Percentiles rank a stretch among this genome's conserved stretches.
These are phyloP conservation scores for Takifugu rubripes DNA, from an alignment of 2,797 vertebrate species.

Conservation along the genomic window DNA sequence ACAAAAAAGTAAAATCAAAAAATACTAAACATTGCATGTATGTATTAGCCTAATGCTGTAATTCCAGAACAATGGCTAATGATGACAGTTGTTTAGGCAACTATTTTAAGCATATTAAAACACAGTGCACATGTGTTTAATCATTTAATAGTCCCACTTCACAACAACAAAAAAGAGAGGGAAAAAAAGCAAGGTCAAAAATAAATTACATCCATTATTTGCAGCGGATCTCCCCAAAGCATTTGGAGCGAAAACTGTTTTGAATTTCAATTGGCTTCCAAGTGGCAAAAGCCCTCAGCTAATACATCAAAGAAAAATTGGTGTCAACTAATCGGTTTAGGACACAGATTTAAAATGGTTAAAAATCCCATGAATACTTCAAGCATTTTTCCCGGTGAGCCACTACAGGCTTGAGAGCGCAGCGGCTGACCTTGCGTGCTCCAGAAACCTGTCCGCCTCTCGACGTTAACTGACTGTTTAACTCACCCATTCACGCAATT, in stretches of 20 bases:
- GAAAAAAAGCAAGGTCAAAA: constrained; percentile 80
- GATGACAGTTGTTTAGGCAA: constrained; percentile 54
- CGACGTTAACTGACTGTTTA: constrained; percentile 69
- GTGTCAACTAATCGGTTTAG: constrained; percentile 85
- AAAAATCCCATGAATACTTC: constrained; percentile 75
- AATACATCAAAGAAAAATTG: constrained; percentile 86
- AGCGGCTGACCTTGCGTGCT: constrained; percentile 66
- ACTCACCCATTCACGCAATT: constrained; percentile 72
- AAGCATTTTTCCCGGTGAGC: constrained; percentile 52
- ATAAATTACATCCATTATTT: constrained; percentile 84
- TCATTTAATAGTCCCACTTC: constrained; percentile 69
- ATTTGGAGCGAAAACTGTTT: constrained; percentile 78
- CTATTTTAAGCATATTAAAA: constrained; percentile 18
- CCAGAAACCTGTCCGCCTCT: constrained; percentile 67
- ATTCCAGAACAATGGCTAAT: constrained; percentile 30
- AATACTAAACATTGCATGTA: constrained; percentile 15
- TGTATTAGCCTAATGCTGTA: constrained; percentile 3
- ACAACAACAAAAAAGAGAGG: constrained; percentile 6
- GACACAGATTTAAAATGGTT: constrained; percentile 78
- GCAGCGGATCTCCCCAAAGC: constrained; percentile 79
- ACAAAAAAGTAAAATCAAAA: neutral
- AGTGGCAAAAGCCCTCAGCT: constrained; percentile 83
- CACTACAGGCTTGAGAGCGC: constrained; percentile 49
- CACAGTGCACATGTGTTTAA: constrained; percentile 71
- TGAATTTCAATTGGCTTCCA: constrained; percentile 85